A percentile compares a stretch with the other conserved stretches of the same genome.
phyloP scores from a whole-genome alignment of 2,113 vertebrate genomes.

The Lynx canadensis region DNA sequence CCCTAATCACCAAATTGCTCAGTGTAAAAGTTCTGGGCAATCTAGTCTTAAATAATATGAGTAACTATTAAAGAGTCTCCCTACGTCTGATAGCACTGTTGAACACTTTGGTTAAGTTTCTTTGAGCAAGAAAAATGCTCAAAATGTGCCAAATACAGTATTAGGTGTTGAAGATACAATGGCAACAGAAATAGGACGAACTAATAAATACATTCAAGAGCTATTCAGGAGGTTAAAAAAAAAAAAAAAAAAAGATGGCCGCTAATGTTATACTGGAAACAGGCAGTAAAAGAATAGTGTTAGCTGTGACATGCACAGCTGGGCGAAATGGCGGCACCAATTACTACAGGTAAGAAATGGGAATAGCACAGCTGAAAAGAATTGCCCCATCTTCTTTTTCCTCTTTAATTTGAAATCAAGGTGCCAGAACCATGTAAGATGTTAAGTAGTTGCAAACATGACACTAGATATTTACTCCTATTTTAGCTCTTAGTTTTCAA shows the following conservation, averaged over 20 bases:
- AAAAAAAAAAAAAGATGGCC: neutral
- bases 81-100: neutral
- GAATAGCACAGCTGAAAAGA: neutral
- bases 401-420: neutral
- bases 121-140: slow-evolving; percentile 42
- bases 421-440: neutral
- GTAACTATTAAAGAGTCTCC: neutral
- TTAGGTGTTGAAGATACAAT: neutral
- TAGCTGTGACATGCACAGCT: neutral
- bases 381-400: neutral
- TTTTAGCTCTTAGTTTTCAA: neutral
- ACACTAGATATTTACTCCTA: neutral
- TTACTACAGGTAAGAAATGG: neutral
- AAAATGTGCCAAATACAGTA: neutral
- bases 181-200: neutral
- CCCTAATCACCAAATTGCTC: neutral
- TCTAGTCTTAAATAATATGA: neutral
- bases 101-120: neutral
- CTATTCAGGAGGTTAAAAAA: neutral
- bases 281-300: neutral
- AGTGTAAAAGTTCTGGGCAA: slow-evolving; percentile 11
- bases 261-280: neutral
- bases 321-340: neutral
- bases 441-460: neutral
- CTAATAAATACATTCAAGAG: neutral